Evolutionary conservation across 2,888 invertebrate genomes (phyloP), one percentile per base, ranked within the genome.

Genomic region (Spodoptera exigua): DNA sequence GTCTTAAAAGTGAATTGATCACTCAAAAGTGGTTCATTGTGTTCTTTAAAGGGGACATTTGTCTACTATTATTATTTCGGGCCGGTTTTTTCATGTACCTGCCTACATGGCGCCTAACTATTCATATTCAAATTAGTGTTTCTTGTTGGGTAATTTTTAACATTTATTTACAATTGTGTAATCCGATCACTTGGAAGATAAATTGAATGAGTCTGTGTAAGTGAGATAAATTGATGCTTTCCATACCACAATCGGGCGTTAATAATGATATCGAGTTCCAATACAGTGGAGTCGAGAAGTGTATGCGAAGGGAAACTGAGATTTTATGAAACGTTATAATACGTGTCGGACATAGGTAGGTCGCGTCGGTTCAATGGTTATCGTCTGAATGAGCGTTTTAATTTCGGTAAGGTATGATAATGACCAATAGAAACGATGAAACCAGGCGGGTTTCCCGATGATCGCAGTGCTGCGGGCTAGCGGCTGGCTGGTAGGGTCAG

Each of bases 21-120:
- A 85, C 81, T 88, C 84, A 83, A 89, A 88, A 89, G 89, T 84
- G 86, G 84, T 79, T 85, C 88, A 91, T 92, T 93, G 93, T 93
- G 89, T 88, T 84, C 81, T 81, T 76, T 83, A 82, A 87, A 83
- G 87, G 87, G 89, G 89, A 92, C 92, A 92, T 92, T 92, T 90
- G 90, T 93, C 92, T 91, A 87, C 86, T 82, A 89, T 91, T 82
- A 89, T 90, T 89, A 90, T 91, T 86, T 88, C 83, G 89, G 87
- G 88, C 93, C 92, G 90, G 93, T 91, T 93, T 92, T 90, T 91
- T 90, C 90, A 89, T 89, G 89, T 92, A 90, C 89, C 92, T 93
- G 91, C 89, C 90, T 91, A 90, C 89, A 87, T 93, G 93, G 94
- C 93, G 93, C 93, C 88, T 90, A 88, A 81, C 91, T 89, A 93